Conservation (phyloP, 2,888 invertebrate genomes). For the Sesia apiformis region DNA sequence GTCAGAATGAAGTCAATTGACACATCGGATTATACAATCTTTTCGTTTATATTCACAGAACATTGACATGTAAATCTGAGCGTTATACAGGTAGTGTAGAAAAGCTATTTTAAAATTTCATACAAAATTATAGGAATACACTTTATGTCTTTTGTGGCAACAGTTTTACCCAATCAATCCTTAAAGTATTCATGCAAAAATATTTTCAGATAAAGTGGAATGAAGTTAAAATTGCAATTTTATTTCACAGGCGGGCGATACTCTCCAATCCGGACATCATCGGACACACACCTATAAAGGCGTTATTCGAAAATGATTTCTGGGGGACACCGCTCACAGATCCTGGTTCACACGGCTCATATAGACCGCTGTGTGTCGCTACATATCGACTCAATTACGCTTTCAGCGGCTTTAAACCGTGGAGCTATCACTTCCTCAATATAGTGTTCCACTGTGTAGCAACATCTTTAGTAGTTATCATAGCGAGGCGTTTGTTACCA, state of each 20-base stretch:
- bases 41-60: too few species aligned
- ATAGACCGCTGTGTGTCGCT: conserved; percentile 92
- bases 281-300: conserved; percentile 86
- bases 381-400: conserved; percentile 90
- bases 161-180: not conserved
- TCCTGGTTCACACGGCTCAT: conserved; percentile 97
- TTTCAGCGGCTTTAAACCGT: conserved; percentile 83
- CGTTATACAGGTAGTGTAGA: too few species aligned
- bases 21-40: too few species aligned
- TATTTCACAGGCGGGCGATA: conserved; percentile 90
- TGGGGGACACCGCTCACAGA: conserved; percentile 97
- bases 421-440: conserved; percentile 91
- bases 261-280: conserved; percentile 94
- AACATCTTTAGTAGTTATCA: conserved; percentile 86
- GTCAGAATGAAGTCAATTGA: too few species aligned
- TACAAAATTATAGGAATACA: not conserved
- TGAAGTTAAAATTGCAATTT: conserved; percentile 27
- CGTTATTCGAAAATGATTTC: conserved; percentile 93
- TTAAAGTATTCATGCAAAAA: not conserved
- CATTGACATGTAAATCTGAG: too few species aligned
- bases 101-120: too few species aligned
- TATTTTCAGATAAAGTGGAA: not conserved
- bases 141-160: not conserved
- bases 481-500: conserved; percentile 82
- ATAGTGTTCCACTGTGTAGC: conserved; percentile 89